These are phyloP conservation scores for Machimus atricapillus DNA, from an alignment of 2,888 invertebrate genomes.

Conservation along the genomic window DNA sequence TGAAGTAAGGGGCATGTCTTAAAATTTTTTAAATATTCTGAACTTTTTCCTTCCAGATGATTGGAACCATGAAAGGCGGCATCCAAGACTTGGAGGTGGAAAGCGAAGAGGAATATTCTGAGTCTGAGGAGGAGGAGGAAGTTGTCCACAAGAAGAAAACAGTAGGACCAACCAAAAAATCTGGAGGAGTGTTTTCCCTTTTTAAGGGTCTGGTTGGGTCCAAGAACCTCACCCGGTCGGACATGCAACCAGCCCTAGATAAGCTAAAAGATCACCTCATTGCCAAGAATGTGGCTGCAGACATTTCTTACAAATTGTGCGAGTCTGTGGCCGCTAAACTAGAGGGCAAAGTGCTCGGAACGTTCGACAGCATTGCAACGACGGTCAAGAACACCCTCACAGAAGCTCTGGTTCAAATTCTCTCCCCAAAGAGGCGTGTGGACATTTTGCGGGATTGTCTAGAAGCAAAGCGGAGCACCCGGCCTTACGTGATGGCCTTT, in stretches of 20 bases:
- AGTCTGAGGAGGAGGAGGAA: constrained; percentile 64
- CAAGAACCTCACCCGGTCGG: constrained; percentile 81
- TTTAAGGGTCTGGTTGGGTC: constrained; percentile 88
- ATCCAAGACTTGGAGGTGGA: constrained; percentile 85
- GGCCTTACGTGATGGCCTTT: constrained; percentile 95
- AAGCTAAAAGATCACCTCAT: constrained; percentile 96
- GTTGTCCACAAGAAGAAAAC: constrained; percentile 41
- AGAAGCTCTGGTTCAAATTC: constrained; percentile 90
- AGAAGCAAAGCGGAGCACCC: constrained; percentile 81
- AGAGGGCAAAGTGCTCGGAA: constrained; percentile 90
- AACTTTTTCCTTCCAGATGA: constrained; percentile 65
- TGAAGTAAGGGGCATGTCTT: constrained; percentile 64
- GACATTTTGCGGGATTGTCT: constrained; percentile 96
- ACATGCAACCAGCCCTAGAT: constrained; percentile 86
- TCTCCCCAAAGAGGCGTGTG: constrained; percentile 93
- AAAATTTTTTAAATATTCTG: background rate
- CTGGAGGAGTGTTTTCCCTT: constrained; percentile 79
- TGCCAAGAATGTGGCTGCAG: constrained; percentile 95
- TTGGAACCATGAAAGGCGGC: constrained; percentile 84
- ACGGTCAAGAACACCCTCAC: constrained; percentile 88
- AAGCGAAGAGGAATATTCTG: constrained; percentile 72
- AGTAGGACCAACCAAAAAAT: constrained; percentile 53
- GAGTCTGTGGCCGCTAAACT: constrained; percentile 89
- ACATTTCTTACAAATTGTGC: constrained; percentile 93
- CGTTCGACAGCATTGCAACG: constrained; percentile 90